phyloP scores from a whole-genome alignment of 2,113 vertebrate species.

The Hemicordylus capensis region DNA sequence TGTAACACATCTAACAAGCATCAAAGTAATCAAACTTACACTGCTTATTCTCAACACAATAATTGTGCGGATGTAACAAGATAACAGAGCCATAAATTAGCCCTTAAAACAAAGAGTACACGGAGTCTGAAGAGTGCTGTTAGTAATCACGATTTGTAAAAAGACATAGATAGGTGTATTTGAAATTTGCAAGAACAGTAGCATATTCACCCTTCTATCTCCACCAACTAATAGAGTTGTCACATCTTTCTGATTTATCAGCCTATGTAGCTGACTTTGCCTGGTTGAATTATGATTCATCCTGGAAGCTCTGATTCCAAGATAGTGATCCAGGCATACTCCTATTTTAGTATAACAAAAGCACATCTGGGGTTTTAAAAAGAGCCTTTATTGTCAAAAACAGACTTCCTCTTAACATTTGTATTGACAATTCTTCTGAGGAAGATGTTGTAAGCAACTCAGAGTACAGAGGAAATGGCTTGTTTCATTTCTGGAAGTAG shows the following conservation, averaged over 20 bases:
- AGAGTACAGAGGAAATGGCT: not conserved
- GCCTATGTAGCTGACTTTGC: not conserved
- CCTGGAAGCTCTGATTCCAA: not conserved
- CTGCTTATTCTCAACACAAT: not conserved
- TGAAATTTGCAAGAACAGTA: conserved; percentile 6
- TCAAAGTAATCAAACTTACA: not conserved
- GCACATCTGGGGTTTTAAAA: not conserved
- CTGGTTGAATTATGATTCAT: conserved; percentile 12
- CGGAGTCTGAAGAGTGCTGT: not conserved
- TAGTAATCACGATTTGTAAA: not conserved
- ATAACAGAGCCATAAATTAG: not conserved
- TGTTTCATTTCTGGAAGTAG: not conserved
- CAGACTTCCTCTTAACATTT: not conserved
- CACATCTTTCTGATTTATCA: conserved; percentile 18
- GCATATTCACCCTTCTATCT: not conserved
- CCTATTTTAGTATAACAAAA: not conserved
- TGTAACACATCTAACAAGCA: not conserved
- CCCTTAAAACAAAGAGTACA: not conserved
- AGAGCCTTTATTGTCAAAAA: not conserved
- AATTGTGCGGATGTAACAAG: not conserved
- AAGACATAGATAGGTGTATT: not conserved
- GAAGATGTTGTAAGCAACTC: not conserved
- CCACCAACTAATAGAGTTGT: conserved; percentile 15
- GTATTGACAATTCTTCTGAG: not conserved
- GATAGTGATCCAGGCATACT: not conserved